These are phyloP conservation scores for Agrotis puta DNA, from an alignment of 2,888 invertebrate genomes.

Conservation along the genomic window DNA sequence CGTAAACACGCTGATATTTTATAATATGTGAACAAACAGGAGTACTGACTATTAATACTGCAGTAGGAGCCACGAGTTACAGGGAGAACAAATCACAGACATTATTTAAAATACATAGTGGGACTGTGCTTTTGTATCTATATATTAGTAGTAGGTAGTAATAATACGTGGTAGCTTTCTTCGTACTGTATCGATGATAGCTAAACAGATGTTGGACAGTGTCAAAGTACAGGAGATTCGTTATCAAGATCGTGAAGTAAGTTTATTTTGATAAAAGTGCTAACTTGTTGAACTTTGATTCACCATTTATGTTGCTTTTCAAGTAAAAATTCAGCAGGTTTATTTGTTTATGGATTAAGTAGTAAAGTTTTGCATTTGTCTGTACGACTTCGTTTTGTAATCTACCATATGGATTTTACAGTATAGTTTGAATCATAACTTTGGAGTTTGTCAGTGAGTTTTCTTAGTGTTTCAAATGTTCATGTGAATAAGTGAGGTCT, in stretches of 20 bases:
- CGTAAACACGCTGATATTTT: no score
- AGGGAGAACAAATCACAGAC: no score
- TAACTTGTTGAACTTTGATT: conserved; percentile 16
- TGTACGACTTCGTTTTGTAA: not conserved
- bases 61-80: no score
- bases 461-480: no score
- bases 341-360: not conserved
- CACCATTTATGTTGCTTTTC: not conserved
- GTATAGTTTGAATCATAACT: no score
- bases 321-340: not conserved
- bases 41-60: no score
- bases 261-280: conserved; percentile 29
- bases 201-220: conserved; percentile 61
- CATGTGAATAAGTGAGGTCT: no score
- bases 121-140: not conserved
- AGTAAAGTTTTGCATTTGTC: not conserved
- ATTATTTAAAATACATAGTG: not conserved
- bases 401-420: not conserved
- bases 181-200: conserved; percentile 14
- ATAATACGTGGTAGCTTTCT: not conserved
- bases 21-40: no score
- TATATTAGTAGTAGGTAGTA: not conserved
- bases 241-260: conserved; percentile 51
- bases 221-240: conserved; percentile 61
- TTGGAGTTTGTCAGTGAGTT: no score